A percentile compares a stretch with the other conserved stretches of the same genome.
Conservation (phyloP, 1,140 invertebrate genomes). For the Drosophila lacteicornis region DNA sequence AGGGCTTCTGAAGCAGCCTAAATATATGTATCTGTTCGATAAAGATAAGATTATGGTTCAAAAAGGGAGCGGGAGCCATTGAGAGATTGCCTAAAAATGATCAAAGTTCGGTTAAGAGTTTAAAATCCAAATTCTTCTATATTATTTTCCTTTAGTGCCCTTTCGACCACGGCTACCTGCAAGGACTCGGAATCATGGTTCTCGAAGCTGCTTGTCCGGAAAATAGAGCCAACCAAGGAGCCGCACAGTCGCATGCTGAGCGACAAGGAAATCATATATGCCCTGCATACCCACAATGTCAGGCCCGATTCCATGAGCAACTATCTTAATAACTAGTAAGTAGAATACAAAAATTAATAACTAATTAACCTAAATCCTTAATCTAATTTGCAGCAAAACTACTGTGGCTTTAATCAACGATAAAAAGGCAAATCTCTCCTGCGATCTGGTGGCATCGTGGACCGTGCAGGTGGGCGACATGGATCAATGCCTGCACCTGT, state of each 20-base stretch:
- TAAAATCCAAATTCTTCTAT: not conserved
- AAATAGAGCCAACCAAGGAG: slow-evolving; percentile 97
- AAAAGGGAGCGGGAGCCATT: not conserved
- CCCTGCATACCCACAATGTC: slow-evolving; percentile 97
- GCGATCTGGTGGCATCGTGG: slow-evolving; percentile 93
- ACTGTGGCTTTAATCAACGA: slow-evolving; percentile 92
- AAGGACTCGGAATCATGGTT: slow-evolving; percentile 91
- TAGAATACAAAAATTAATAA: slow-evolving; percentile 49
- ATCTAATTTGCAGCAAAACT: slow-evolving; percentile 88
- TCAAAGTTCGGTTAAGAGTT: not conserved
- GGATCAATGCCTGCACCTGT: slow-evolving; percentile 98
- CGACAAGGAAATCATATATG: slow-evolving; percentile 97
- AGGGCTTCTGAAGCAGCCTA: not conserved
- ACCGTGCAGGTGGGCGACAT: slow-evolving; percentile 97
- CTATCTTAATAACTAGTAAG: slow-evolving; percentile 96
- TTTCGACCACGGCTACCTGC: slow-evolving; percentile 61
- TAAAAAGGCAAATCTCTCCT: slow-evolving; percentile 89
- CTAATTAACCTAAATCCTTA: not conserved
- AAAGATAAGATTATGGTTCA: slow-evolving; percentile 11
- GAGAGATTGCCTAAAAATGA: not conserved
- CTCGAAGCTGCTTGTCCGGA: slow-evolving; percentile 94
- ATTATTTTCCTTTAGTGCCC: slow-evolving; percentile 22
- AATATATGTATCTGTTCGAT: slow-evolving; percentile 8
- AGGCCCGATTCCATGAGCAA: slow-evolving; percentile 93
- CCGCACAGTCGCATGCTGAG: slow-evolving; percentile 97